Evolutionary conservation across 2,113 vertebrate genomes (phyloP).

Genomic region (Menura novaehollandiae): DNA sequence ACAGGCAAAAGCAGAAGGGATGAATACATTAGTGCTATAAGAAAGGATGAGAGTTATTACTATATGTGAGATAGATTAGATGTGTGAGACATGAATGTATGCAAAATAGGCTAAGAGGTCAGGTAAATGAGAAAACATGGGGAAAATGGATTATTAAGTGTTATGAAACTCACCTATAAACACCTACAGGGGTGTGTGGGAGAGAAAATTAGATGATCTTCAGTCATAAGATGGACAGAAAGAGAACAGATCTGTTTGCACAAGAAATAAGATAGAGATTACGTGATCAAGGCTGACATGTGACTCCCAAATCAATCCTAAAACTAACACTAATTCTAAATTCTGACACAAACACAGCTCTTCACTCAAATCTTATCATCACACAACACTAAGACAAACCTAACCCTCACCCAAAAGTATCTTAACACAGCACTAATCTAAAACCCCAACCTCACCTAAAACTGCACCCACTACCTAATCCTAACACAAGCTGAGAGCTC

Average conservation of each 20-base stretch:
- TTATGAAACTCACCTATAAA: not conserved
- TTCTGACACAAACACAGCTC: not conserved
- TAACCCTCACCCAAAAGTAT: not conserved
- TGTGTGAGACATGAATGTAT: not conserved
- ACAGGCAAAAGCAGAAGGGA: not conserved
- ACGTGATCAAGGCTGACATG: not conserved
- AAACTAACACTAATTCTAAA: not conserved
- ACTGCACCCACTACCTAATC: not conserved
- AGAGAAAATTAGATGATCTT: not conserved
- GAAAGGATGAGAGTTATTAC: not conserved
- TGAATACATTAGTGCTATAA: not conserved
- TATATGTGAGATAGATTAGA: not conserved
- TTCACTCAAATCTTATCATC: not conserved
- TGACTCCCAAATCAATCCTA: not conserved
- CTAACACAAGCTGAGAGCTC: not conserved
- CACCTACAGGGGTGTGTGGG: not conserved
- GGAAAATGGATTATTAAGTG: not conserved
- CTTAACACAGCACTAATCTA: not conserved
- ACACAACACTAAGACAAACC: not conserved
- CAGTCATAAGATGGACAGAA: not conserved
- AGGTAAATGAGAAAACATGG: not conserved
- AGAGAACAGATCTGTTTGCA: slow-evolving; percentile 1
- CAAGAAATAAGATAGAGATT: not conserved
- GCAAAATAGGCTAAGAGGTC: slow-evolving; percentile 2
- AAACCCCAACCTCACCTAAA: not conserved